phyloP scores from a whole-genome alignment of 35 echinoderm and acorn worm genomes.

The Eucidaris tribuloides region DNA sequence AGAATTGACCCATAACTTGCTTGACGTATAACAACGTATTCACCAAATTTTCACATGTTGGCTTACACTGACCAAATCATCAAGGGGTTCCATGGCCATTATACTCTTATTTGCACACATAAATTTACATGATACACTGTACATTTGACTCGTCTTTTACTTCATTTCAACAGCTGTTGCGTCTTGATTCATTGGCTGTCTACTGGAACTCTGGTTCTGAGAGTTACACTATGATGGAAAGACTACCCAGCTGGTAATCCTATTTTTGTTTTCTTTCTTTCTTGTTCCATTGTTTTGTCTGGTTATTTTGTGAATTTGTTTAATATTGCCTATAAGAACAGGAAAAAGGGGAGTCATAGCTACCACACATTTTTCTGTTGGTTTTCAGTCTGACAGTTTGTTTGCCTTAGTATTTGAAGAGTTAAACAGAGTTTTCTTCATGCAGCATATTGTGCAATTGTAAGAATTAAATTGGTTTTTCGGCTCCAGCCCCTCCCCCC shows the following conservation, averaged over 20 bases:
- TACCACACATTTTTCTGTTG: not conserved
- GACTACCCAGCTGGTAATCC: slow-evolving; percentile 54
- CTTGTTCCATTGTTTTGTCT: not conserved
- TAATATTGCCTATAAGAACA: not conserved
- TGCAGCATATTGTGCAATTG: too few species aligned
- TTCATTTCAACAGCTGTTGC: slow-evolving; percentile 45
- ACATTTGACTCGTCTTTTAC: not conserved
- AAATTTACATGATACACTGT: not conserved
- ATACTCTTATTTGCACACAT: not conserved
- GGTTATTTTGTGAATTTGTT: not conserved
- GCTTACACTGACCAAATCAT: not conserved
- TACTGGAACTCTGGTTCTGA: slow-evolving; percentile 75
- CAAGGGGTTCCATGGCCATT: not conserved
- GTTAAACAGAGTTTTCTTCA: too few species aligned
- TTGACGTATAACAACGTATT: not conserved
- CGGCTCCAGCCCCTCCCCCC: too few species aligned
- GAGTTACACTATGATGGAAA: slow-evolving; percentile 56
- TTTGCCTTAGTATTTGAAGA: not conserved
- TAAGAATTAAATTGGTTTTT: too few species aligned
- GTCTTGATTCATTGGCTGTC: slow-evolving; percentile 75
- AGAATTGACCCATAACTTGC: not conserved
- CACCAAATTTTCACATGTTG: not conserved
- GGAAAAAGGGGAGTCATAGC: not conserved
- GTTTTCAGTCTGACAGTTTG: not conserved
- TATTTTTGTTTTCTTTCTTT: not conserved